Conservation (phyloP, 1,140 invertebrate species). For the Pemphigus obesinymphae region DNA sequence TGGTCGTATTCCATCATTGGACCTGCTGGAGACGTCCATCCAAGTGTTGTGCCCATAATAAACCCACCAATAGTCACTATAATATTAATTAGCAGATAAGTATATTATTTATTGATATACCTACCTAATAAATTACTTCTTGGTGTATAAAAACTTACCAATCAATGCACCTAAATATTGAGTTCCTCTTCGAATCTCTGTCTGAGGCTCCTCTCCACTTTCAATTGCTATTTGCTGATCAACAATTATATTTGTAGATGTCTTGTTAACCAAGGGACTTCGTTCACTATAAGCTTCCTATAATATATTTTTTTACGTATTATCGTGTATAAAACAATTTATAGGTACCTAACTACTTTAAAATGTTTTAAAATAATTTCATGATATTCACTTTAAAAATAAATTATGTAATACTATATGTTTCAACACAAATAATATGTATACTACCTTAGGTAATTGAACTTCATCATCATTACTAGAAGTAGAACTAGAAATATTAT, state of each 20-base stretch:
- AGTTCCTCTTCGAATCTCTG: slow-evolving; percentile 28
- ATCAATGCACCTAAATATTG: slow-evolving; percentile 46
- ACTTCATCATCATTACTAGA: neutral
- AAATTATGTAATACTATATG: neutral
- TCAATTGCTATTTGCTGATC: slow-evolving; percentile 42
- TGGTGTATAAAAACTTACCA: slow-evolving; percentile 42
- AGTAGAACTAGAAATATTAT: neutral
- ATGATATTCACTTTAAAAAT: neutral
- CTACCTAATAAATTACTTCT: too few relatives aligned
- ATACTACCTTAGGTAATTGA: neutral
- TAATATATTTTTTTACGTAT: neutral
- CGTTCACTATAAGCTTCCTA: neutral
- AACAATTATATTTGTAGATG: slow-evolving; percentile 32
- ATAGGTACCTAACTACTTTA: neutral
- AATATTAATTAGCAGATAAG: neutral
- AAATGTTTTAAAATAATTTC: neutral
- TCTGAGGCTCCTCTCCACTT: neutral
- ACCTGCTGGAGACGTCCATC: slow-evolving; percentile 71
- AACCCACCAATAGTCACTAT: slow-evolving; percentile 60
- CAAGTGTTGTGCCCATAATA: slow-evolving; percentile 66
- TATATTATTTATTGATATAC: neutral
- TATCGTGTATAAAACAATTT: neutral
- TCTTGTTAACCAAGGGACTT: slow-evolving; percentile 11
- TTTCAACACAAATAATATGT: neutral
- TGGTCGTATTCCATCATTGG: slow-evolving; percentile 53